Evolutionary conservation across 2,113 vertebrate genomes (phyloP).

Genomic region (Hassar affinis): DNA sequence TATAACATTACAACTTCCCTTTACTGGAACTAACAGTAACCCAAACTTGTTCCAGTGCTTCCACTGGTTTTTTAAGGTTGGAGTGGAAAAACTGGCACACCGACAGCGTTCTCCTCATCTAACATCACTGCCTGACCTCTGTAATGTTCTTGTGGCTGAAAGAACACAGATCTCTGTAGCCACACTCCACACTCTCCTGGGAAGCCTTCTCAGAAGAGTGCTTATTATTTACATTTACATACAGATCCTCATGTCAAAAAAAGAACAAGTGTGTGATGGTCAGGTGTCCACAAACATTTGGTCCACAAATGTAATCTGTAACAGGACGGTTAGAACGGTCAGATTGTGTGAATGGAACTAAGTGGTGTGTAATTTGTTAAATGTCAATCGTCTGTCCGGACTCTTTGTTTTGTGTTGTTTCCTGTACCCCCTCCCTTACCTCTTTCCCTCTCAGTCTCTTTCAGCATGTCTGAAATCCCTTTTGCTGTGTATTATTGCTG

Average conservation of each 20-base stretch:
- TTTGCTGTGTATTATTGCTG: constrained; percentile 86
- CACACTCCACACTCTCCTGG: neutral
- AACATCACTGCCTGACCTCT: too few species aligned
- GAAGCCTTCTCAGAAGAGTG: neutral
- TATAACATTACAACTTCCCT: neutral
- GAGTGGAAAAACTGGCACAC: too few species aligned
- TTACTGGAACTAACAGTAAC: neutral
- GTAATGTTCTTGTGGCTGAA: too few species aligned
- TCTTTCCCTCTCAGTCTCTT: constrained; percentile 43
- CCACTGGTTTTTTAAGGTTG: too few species aligned
- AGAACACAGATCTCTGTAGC: neutral
- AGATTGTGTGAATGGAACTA: neutral
- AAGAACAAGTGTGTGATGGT: too few species aligned
- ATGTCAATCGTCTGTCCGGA: neutral
- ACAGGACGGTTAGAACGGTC: too few species aligned
- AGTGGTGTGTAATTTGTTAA: neutral
- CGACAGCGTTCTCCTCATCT: too few species aligned
- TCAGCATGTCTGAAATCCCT: constrained; percentile 60
- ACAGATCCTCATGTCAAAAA: too few species aligned
- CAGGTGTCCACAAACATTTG: too few species aligned
- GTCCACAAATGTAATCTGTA: too few species aligned
- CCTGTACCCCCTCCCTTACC: neutral
- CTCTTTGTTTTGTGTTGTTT: neutral
- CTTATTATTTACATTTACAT: too few species aligned
- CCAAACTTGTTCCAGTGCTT: too few species aligned